These are phyloP conservation scores for Macquaria ambigua DNA, from an alignment of 2,113 vertebrate species.

Conservation along the genomic window DNA sequence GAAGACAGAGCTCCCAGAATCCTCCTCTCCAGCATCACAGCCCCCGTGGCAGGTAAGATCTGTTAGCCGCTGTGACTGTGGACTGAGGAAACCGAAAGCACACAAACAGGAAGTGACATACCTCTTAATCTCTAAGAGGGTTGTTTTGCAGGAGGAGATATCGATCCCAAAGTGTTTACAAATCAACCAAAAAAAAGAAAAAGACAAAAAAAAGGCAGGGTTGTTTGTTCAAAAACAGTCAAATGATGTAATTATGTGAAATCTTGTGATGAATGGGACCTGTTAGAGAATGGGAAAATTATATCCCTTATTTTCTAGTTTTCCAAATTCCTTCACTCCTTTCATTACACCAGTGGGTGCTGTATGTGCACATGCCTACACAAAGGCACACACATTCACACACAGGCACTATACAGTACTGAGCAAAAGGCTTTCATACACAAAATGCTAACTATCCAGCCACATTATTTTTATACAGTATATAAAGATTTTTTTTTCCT, in stretches of 20 bases:
- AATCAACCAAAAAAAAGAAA: conserved; percentile 7
- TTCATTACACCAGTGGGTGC: conserved; percentile 21
- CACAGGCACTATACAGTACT: background rate
- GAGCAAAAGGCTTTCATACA: conserved; percentile 2
- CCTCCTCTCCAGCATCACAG: conserved; percentile 52
- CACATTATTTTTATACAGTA: conserved; percentile 31
- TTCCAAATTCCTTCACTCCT: conserved; percentile 33
- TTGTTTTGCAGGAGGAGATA: conserved; percentile 47
- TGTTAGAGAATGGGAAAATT: conserved; percentile 28
- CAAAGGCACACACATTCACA: conserved; percentile 20
- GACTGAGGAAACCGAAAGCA: conserved; percentile 7
- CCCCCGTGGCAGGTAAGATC: conserved; percentile 85
- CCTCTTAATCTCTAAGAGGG: conserved; percentile 3
- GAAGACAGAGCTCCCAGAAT: conserved; percentile 73
- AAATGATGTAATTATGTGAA: conserved; percentile 81
- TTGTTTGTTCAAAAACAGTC: conserved; percentile 46
- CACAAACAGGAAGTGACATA: conserved; percentile 62
- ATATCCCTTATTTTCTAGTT: conserved; percentile 33
- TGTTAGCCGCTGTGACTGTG: background rate
- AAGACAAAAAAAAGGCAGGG: conserved; percentile 27
- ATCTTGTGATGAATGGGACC: conserved; percentile 66
- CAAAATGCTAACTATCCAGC: conserved; percentile 14
- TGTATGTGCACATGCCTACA: conserved; percentile 11
- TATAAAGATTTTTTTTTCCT: conserved; percentile 25
- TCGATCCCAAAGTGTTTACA: conserved; percentile 50